phyloP scores from a whole-genome alignment of 2,113 vertebrate genomes.

The Sterrhoptilus dennistouni region DNA sequence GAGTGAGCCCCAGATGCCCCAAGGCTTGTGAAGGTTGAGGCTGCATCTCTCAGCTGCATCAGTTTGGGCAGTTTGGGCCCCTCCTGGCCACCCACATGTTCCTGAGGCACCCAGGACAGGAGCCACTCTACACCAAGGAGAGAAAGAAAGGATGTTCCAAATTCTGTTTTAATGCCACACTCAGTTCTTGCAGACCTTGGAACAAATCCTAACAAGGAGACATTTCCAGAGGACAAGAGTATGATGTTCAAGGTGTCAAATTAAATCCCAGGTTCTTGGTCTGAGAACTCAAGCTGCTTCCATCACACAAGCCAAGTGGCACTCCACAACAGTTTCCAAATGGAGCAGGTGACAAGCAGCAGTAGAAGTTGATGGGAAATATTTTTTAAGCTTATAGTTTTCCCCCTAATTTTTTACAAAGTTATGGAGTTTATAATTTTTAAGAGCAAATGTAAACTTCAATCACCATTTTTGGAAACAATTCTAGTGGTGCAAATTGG shows the following conservation, averaged over 20 bases:
- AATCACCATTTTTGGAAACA: neutral
- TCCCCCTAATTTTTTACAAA: neutral
- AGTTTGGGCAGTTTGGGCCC: fast-evolving
- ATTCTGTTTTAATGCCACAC: neutral
- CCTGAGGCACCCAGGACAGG: fast-evolving
- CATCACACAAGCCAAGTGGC: neutral
- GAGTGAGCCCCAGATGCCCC: slow-evolving; percentile 14
- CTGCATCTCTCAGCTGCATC: neutral
- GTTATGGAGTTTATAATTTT: neutral
- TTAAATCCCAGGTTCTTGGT: neutral
- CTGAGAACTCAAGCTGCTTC: neutral
- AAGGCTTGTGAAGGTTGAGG: neutral
- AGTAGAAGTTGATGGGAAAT: neutral
- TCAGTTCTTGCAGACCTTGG: neutral
- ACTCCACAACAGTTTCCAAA: neutral
- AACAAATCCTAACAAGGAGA: neutral
- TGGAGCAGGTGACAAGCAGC: neutral
- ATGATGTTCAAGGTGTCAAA: neutral
- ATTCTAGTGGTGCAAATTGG: neutral
- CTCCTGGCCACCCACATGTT: neutral
- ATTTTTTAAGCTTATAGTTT: neutral
- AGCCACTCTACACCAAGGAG: fast-evolving
- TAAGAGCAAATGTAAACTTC: neutral
- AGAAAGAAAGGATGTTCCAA: neutral
- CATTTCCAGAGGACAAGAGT: neutral